Evolutionary conservation across 2,888 invertebrate species (phyloP).

Genomic region (Pyrocoelia pectoralis): DNA sequence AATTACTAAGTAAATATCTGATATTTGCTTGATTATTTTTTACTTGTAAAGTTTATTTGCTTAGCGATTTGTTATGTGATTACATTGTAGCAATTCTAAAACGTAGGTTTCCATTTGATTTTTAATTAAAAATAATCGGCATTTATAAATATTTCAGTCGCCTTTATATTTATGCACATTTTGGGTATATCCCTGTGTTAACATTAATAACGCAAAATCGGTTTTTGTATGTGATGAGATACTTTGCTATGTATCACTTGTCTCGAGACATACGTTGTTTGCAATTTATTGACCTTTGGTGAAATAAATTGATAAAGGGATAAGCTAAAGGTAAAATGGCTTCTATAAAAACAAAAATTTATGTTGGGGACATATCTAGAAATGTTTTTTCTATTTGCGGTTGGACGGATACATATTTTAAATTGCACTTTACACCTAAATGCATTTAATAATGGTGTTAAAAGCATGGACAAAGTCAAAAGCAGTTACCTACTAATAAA

Average conservation of each 20-base stretch:
- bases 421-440: background rate
- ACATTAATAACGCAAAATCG: background rate
- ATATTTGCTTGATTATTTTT: background rate
- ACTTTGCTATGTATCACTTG: background rate
- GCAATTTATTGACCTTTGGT: conserved; percentile 18
- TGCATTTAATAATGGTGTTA: background rate
- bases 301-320: conserved; percentile 19
- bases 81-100: too few species aligned
- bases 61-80: background rate
- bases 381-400: background rate
- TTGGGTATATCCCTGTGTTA: background rate
- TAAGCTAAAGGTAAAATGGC: conserved; percentile 21
- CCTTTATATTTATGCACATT: background rate
- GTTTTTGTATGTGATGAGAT: background rate
- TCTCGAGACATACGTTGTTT: conserved; percentile 6
- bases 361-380: background rate
- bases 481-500: background rate
- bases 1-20: background rate
- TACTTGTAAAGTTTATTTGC: background rate
- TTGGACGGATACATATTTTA: too few species aligned
- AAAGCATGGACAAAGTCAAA: background rate
- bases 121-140: background rate
- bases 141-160: background rate
- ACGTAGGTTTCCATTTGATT: too few species aligned
- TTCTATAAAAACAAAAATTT: conserved; percentile 18